These are phyloP conservation scores for Crocallis elinguaria DNA, from an alignment of 2,888 invertebrate species.

Conservation along the genomic window DNA sequence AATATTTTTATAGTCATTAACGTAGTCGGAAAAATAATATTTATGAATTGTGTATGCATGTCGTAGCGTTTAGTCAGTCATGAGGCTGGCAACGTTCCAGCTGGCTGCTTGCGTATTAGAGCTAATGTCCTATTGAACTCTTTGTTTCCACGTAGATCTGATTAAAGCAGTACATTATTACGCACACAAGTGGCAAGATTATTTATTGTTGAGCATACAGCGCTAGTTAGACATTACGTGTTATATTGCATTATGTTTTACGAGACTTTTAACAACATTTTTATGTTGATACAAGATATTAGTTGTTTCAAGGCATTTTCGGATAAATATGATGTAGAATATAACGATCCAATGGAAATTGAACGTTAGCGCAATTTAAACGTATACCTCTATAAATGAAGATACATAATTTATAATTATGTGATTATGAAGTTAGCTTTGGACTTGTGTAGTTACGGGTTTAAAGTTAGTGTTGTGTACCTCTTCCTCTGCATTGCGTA, in stretches of 20 bases:
- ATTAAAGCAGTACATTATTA: slow-evolving; percentile 42
- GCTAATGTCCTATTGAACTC: slow-evolving; percentile 66
- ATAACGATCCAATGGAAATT: background rate
- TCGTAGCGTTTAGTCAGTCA: slow-evolving; percentile 61
- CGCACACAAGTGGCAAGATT: slow-evolving; percentile 46
- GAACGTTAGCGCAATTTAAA: background rate
- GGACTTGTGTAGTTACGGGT: background rate
- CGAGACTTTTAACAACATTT: slow-evolving; percentile 8
- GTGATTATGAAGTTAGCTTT: background rate
- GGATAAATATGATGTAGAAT: slow-evolving; percentile 5
- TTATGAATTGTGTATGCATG: slow-evolving; percentile 49
- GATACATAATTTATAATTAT: background rate
- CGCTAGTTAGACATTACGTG: slow-evolving; percentile 5
- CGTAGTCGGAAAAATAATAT: slow-evolving; percentile 35
- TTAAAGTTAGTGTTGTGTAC: slow-evolving; percentile 62
- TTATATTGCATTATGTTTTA: slow-evolving; percentile 13
- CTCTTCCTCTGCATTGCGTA: slow-evolving; percentile 97
- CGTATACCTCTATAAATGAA: background rate
- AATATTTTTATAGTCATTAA: slow-evolving; percentile 28
- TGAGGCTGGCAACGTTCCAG: slow-evolving; percentile 63
- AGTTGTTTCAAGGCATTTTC: background rate
- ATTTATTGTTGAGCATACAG: slow-evolving; percentile 39
- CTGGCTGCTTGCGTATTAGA: slow-evolving; percentile 52
- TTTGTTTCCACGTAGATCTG: slow-evolving; percentile 58
- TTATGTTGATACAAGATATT: background rate